Conservation (phyloP, 1,140 invertebrate species). For the Wiebesia pumilae region DNA sequence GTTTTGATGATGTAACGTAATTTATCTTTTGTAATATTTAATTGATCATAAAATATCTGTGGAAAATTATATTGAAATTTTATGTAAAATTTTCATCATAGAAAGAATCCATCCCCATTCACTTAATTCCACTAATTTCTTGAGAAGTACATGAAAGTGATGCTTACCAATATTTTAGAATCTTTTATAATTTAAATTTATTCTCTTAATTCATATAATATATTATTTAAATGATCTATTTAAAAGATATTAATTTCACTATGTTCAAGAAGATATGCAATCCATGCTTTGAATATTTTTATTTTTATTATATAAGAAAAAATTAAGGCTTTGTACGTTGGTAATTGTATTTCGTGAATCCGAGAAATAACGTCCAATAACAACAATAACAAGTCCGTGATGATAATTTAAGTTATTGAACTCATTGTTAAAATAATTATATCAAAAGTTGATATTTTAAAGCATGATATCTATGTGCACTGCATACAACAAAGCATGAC, state of each 20-base stretch:
- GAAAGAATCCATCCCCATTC: slow-evolving; percentile 14
- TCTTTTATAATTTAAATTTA: neutral
- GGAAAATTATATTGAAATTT: slow-evolving; percentile 36
- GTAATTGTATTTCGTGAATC: neutral
- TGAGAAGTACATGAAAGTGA: slow-evolving; percentile 36
- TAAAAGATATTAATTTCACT: neutral
- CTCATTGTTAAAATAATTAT: neutral
- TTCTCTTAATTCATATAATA: neutral
- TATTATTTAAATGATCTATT: neutral
- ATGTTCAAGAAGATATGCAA: neutral
- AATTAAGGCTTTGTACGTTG: slow-evolving; percentile 1
- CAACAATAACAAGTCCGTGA: neutral
- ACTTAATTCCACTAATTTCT: slow-evolving; percentile 1
- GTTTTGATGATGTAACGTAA: slow-evolving; percentile 48
- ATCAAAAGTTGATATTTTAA: neutral
- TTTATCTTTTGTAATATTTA: slow-evolving; percentile 49
- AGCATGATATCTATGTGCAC: neutral
- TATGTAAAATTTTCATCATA: slow-evolving; percentile 27
- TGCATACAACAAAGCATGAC: neutral
- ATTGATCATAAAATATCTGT: slow-evolving; percentile 45
- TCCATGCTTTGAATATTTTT: neutral
- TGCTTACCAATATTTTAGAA: slow-evolving; percentile 19
- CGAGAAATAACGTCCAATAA: neutral
- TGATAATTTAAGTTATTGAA: neutral
- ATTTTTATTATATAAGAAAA: neutral